Conservation (phyloP, 2,113 vertebrate species). For the Cyphomyrus discorhynchus region DNA sequence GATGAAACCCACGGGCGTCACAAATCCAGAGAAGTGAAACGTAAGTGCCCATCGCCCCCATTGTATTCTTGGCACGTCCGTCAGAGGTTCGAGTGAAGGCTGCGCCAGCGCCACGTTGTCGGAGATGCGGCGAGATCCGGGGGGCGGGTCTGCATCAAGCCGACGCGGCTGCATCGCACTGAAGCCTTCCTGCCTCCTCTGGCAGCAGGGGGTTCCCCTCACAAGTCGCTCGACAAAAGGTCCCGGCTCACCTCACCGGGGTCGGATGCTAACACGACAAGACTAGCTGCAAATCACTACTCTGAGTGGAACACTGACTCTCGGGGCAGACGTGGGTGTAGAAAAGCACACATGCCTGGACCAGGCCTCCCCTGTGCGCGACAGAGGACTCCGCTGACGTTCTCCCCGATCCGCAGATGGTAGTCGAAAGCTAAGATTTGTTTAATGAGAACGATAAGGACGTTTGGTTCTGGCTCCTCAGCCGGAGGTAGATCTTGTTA, state of each 20-base stretch:
- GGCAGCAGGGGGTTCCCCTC: neutral
- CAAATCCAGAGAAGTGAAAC: neutral
- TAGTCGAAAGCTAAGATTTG: slow-evolving; percentile 26
- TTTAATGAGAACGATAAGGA: slow-evolving; percentile 16
- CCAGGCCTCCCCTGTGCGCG: neutral
- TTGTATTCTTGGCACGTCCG: neutral
- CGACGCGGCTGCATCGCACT: neutral
- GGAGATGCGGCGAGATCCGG: neutral
- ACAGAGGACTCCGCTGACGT: slow-evolving; percentile 21
- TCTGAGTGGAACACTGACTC: neutral
- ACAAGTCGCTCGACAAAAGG: neutral
- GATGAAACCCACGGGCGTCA: neutral
- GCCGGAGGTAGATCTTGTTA: slow-evolving; percentile 27
- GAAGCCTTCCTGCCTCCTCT: neutral
- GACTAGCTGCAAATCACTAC: neutral
- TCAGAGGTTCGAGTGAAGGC: neutral
- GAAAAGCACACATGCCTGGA: neutral
- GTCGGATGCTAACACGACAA: neutral
- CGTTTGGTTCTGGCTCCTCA: neutral
- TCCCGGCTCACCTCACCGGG: neutral
- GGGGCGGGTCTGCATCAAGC: neutral
- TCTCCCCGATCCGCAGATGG: neutral
- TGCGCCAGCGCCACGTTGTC: neutral
- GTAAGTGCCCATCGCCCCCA: neutral
- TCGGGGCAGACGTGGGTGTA: neutral